Evolutionary conservation across 1,140 invertebrate species (phyloP).

Genomic region (Trichonephila clavata): DNA sequence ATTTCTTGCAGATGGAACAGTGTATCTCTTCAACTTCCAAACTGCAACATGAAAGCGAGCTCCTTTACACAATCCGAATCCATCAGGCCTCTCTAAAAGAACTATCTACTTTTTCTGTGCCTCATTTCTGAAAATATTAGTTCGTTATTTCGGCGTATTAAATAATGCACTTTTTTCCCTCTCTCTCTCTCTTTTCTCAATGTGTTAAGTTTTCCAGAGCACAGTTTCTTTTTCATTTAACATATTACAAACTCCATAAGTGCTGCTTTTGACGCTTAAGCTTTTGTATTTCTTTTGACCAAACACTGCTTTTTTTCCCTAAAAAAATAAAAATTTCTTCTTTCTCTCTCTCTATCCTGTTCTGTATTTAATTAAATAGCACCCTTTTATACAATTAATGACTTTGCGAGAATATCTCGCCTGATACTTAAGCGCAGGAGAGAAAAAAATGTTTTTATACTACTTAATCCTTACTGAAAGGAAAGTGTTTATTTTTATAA

Average conservation of each 20-base stretch:
- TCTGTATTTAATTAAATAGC: constrained; percentile 75
- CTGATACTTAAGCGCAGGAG: constrained; percentile 61
- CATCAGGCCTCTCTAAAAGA: constrained; percentile 15
- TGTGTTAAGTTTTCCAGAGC: constrained; percentile 9
- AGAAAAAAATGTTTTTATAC: constrained; percentile 72
- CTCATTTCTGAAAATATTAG: constrained; percentile 46
- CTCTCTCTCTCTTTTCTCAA: constrained; percentile 34
- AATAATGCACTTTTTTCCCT: constrained; percentile 44
- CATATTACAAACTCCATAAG: constrained; percentile 68
- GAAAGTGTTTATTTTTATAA: constrained; percentile 74
- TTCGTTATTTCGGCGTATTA: constrained; percentile 61
- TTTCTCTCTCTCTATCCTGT: not conserved
- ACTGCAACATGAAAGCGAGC: not conserved
- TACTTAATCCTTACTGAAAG: constrained; percentile 74
- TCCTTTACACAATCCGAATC: not conserved
- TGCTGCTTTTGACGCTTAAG: constrained; percentile 75
- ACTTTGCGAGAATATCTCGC: constrained; percentile 73
- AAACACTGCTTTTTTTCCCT: constrained; percentile 30
- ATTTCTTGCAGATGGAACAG: constrained; percentile 24
- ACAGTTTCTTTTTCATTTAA: constrained; percentile 62
- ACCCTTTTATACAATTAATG: constrained; percentile 76
- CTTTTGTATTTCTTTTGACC: constrained; percentile 73
- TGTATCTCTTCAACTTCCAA: constrained; percentile 25
- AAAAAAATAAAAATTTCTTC: not conserved
- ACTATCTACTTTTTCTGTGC: constrained; percentile 34